Conservation (phyloP, 2,888 invertebrate genomes). For the Actias luna region DNA sequence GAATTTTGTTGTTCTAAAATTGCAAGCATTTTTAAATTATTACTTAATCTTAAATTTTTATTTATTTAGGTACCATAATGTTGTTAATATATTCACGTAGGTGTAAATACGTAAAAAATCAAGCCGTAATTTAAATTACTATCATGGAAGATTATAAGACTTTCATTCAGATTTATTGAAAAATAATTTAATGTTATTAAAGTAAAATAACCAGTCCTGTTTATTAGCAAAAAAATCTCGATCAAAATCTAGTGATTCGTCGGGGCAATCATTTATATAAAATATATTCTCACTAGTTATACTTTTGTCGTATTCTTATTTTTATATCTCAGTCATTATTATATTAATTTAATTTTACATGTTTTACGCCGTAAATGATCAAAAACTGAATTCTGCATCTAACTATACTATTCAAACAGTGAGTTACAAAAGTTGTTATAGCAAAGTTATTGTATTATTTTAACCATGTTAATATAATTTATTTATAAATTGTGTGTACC, state of each 20-base stretch:
- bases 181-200: not conserved
- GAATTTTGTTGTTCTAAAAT: slow-evolving; percentile 42
- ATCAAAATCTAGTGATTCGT: not conserved
- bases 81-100: too few species aligned
- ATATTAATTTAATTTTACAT: too few species aligned
- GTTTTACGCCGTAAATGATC: too few species aligned
- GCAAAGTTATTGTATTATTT: not conserved
- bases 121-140: not conserved
- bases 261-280: not conserved
- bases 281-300: not conserved
- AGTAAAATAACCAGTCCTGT: not conserved
- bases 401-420: not conserved
- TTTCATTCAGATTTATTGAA: not conserved
- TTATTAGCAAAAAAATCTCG: not conserved
- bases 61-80: too few species aligned
- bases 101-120: not conserved
- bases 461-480: too few species aligned
- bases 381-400: not conserved
- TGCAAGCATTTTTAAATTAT: slow-evolving; percentile 23
- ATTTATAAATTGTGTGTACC: too few species aligned
- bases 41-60: not conserved
- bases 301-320: too few species aligned
- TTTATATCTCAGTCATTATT: too few species aligned
- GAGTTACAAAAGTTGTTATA: not conserved
- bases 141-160: not conserved